A percentile compares a stretch with the other conserved stretches of the same genome.
phyloP scores from a whole-genome alignment of 2,797 vertebrate genomes.

The Macropus fuliginosus region DNA sequence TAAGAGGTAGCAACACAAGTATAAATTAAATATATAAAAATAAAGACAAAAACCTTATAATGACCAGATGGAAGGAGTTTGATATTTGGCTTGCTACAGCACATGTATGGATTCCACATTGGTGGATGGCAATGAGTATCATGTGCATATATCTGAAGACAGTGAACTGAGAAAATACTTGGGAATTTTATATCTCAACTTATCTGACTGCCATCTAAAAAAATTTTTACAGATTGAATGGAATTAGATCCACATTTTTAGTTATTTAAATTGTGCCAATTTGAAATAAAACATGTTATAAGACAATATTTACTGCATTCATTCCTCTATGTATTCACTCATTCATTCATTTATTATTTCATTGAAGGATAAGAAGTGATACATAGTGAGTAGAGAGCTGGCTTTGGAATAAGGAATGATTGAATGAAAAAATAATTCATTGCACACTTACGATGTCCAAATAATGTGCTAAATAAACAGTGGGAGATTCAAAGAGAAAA shows the following conservation, averaged over 20 bases:
- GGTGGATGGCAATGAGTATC: not conserved
- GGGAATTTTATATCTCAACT: not conserved
- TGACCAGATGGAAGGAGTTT: not conserved
- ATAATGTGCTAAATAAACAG: not conserved
- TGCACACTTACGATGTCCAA: not conserved
- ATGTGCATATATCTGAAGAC: not conserved
- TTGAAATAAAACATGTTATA: not conserved
- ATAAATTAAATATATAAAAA: not conserved
- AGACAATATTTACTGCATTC: not conserved
- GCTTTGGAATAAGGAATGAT: not conserved
- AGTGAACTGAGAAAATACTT: not conserved
- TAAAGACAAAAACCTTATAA: constrained; percentile 2
- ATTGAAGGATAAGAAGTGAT: not conserved
- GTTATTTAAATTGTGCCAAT: not conserved
- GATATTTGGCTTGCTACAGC: not conserved
- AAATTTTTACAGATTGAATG: not conserved
- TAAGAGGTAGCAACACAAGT: not conserved
- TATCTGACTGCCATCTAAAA: not conserved
- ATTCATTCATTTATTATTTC: not conserved
- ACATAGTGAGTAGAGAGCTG: not conserved
- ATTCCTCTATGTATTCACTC: not conserved
- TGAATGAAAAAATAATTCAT: not conserved
- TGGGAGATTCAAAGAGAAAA: not conserved
- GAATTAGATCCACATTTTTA: not conserved
- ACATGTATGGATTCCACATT: accelerated